phyloP scores from a whole-genome alignment of 1,140 invertebrate species.

The Zelostemma sp. region DNA sequence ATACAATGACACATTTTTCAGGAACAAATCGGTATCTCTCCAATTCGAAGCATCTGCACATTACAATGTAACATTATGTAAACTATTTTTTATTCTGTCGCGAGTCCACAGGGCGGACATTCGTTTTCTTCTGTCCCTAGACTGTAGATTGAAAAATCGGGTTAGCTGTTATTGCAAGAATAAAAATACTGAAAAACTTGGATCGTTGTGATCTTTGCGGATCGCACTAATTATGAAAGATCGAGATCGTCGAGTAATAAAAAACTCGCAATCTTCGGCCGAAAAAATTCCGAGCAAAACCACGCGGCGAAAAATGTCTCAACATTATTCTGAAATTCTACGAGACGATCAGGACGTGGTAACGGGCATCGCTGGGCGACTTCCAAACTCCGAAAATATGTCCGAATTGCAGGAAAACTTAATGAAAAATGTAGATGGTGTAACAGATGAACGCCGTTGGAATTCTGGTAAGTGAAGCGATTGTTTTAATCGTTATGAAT shows the following conservation, averaged over 20 bases:
- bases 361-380: slow-evolving; percentile 75
- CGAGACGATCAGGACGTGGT: slow-evolving; percentile 72
- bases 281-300: no score
- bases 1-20: not conserved
- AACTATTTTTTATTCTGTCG: slow-evolving; percentile 14
- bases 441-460: slow-evolving; percentile 74
- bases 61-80: slow-evolving; percentile 14
- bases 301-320: no score
- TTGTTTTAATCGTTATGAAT: not conserved
- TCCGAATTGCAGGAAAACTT: slow-evolving; percentile 74
- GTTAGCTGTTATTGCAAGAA: no score
- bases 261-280: no score
- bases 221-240: slow-evolving; percentile 8
- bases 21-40: no score
- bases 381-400: slow-evolving; percentile 74
- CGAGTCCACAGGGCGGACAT: not conserved
- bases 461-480: slow-evolving; percentile 58
- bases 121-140: not conserved
- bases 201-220: slow-evolving; percentile 6
- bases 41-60: not conserved
- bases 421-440: slow-evolving; percentile 72
- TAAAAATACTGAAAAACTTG: no score
- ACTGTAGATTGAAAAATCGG: not conserved
- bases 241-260: not conserved
- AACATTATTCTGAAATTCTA: slow-evolving; percentile 17